phyloP scores from a whole-genome alignment of 2,888 invertebrate genomes.

The Amphipyra tragopoginis region DNA sequence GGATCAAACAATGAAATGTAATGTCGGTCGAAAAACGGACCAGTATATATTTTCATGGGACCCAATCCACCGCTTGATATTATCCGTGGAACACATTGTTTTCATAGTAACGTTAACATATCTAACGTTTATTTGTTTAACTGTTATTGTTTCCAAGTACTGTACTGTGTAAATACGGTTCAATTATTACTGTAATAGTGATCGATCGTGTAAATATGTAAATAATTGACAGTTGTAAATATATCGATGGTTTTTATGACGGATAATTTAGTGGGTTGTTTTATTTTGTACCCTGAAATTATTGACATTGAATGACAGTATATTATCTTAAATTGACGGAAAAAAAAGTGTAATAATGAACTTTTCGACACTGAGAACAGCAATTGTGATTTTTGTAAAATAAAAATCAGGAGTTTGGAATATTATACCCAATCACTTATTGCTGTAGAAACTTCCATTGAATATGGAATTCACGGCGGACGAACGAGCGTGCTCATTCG shows the following conservation, averaged over 20 bases:
- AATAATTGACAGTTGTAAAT: slow-evolving; percentile 82
- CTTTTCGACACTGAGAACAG: too few species aligned
- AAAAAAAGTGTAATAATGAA: too few species aligned
- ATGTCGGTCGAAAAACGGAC: slow-evolving; percentile 44
- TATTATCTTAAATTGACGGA: too few species aligned
- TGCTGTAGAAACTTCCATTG: too few species aligned
- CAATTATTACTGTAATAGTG: slow-evolving; percentile 71
- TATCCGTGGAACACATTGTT: slow-evolving; percentile 29
- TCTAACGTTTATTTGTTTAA: slow-evolving; percentile 59
- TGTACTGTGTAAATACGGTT: slow-evolving; percentile 76
- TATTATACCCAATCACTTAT: too few species aligned
- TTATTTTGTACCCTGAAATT: slow-evolving; percentile 45
- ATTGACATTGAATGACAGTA: not conserved
- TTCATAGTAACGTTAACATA: slow-evolving; percentile 65
- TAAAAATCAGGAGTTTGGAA: too few species aligned
- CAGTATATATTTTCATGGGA: slow-evolving; percentile 61
- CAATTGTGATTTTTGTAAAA: too few species aligned
- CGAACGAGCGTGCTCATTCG: too few species aligned
- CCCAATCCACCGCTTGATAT: slow-evolving; percentile 57
- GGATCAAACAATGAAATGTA: slow-evolving; percentile 12
- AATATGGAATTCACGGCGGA: too few species aligned
- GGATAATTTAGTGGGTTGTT: slow-evolving; percentile 73
- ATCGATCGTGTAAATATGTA: slow-evolving; percentile 82
- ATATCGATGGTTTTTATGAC: slow-evolving; percentile 89
- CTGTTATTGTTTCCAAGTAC: slow-evolving; percentile 42